Evolutionary conservation across 2,113 vertebrate species (phyloP), one percentile per base, ranked within the genome.

Genomic region (Urocolius indicus): DNA sequence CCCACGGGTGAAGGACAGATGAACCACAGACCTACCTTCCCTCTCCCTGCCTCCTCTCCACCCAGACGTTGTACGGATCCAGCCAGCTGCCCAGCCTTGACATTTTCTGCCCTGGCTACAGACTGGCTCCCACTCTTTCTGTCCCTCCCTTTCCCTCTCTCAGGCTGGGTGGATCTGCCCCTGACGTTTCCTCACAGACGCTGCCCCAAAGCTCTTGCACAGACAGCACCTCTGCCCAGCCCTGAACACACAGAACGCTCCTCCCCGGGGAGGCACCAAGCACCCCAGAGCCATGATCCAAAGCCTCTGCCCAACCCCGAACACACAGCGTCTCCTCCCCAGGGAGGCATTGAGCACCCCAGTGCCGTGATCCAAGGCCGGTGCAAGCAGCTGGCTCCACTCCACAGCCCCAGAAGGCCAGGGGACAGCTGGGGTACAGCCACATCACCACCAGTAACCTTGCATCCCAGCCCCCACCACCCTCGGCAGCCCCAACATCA

Each of bases 91-190:
- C 78, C 38, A 95, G 54, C 72, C 88, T 41, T 89, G 94, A 92
- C 80, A 67, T 92, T 92, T 96, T 76, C 75, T 84, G 78, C 57
- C 68, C 65, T 65, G 41, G 48, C 63, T 94, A 84, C 68, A 87
- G 71, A 34, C 12, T 84, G 29, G n/a, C 26, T 92, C 57, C 63
- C 16, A 71, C 24, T 12, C 61, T 57, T 87, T 92, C 59, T 84
- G 17, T 58, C 65, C 48, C 62, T 68, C 23, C 27, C 27, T 36
- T 58, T 92, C 59, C 58, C 36, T 87, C 75, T 49, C 45, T 81
- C 73, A 68, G 73, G 9, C 21, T 1, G 10, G 55, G 41, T 63
- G 21, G 65, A 71, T 46, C 86, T 84, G 61, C 46, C 49, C 11
- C 17, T 1, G 21, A 72, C 43, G 29, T 38, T 58, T 58, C 19